Conservation (phyloP, 2,888 invertebrate species). For the Gnatocerus cornutus region DNA sequence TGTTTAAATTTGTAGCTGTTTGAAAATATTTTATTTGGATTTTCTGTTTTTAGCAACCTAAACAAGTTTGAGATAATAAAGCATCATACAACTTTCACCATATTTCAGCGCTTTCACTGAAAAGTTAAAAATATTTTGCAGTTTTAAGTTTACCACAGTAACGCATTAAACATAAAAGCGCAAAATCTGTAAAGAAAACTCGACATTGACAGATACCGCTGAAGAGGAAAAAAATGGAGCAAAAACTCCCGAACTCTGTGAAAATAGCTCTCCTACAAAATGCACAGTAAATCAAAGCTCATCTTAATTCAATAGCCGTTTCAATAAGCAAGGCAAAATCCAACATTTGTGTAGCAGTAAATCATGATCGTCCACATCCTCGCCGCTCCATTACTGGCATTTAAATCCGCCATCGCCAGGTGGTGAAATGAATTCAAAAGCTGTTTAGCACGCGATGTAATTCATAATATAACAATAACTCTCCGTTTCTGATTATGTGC, state of each 20-base stretch:
- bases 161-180: not conserved
- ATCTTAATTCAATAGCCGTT: slow-evolving; percentile 34
- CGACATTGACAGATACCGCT: not conserved
- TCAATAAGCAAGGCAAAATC: slow-evolving; percentile 28
- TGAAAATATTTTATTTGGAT: too few species aligned
- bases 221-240: not conserved
- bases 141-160: slow-evolving; percentile 2
- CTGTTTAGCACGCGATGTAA: slow-evolving; percentile 44
- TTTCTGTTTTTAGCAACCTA: too few species aligned
- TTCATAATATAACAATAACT: slow-evolving; percentile 41
- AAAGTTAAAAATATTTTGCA: not conserved
- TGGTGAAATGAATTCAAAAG: slow-evolving; percentile 41
- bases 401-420: slow-evolving; percentile 29
- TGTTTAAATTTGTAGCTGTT: too few species aligned
- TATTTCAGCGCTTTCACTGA: not conserved
- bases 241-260: not conserved
- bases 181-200: slow-evolving; percentile 8
- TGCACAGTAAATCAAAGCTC: slow-evolving; percentile 9
- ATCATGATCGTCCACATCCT: slow-evolving; percentile 36
- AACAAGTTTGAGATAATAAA: not conserved
- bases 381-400: slow-evolving; percentile 27
- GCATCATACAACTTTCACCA: not conserved
- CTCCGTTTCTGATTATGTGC: slow-evolving; percentile 36
- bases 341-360: slow-evolving; percentile 24
- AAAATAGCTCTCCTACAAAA: slow-evolving; percentile 2